Evolutionary conservation across 30 jellyfish, hydroid and myxozoan species (phyloP).

Genomic region (Aurelia sp.): DNA sequence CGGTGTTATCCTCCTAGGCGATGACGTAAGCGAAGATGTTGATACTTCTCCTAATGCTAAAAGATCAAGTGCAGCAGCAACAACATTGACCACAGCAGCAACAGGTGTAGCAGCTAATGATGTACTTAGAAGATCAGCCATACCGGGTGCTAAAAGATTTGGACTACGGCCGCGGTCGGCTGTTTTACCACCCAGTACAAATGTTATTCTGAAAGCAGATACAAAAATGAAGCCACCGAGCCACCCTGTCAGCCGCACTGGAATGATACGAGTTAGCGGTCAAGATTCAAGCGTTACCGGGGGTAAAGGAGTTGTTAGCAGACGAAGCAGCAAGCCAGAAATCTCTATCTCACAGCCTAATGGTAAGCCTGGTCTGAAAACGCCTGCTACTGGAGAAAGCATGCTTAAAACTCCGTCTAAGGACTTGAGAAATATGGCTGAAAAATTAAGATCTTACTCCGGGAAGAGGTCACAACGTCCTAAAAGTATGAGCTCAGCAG

Average conservation of each 20-base stretch:
- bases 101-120: background rate
- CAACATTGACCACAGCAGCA: constrained; percentile 12
- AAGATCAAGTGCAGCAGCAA: background rate
- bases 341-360: background rate
- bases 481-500: constrained; percentile 36
- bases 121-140: background rate
- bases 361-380: constrained; percentile 17
- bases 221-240: constrained; percentile 47
- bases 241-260: background rate
- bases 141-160: constrained; percentile 20
- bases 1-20: background rate
- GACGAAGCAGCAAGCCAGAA: constrained; percentile 16
- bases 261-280: background rate
- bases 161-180: constrained; percentile 49
- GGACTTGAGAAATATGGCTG: constrained; percentile 60
- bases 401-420: constrained; percentile 42
- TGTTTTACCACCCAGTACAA: background rate
- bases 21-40: no score
- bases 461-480: constrained; percentile 56
- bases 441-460: constrained; percentile 33
- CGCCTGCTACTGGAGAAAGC: background rate
- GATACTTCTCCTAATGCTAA: no score
- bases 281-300: background rate
- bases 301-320: constrained; percentile 16
- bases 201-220: constrained; percentile 14